phyloP scores from a whole-genome alignment of 2,797 vertebrate genomes.

The Acrocephalus scirpaceus region DNA sequence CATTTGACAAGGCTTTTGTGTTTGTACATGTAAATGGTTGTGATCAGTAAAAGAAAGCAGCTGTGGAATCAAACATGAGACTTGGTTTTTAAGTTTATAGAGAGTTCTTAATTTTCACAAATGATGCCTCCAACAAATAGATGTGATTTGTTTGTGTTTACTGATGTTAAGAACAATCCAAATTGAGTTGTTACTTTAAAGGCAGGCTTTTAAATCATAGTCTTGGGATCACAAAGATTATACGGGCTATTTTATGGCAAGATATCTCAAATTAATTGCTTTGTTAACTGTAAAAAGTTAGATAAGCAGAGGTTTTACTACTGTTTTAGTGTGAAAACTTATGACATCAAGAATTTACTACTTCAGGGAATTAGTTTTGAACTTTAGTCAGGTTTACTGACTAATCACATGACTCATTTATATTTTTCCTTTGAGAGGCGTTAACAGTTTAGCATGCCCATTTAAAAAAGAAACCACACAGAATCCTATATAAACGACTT shows the following conservation, averaged over 20 bases:
- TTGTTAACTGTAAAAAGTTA: background rate
- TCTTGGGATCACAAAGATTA: background rate
- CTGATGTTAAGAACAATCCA: background rate
- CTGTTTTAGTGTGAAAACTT: background rate
- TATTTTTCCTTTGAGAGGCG: background rate
- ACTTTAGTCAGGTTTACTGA: background rate
- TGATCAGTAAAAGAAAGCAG: background rate
- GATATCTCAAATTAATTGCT: background rate
- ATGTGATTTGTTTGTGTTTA: background rate
- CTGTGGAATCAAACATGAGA: background rate
- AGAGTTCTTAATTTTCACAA: background rate
- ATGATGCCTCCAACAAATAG: background rate
- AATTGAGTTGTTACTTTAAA: background rate
- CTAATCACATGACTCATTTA: background rate
- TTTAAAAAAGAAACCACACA: background rate
- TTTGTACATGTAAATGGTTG: background rate
- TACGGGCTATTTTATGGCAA: background rate
- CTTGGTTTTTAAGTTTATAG: background rate
- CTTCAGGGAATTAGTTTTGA: background rate
- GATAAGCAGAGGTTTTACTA: background rate
- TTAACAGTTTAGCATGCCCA: background rate
- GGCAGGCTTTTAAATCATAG: background rate
- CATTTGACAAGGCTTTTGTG: background rate
- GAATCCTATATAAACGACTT: background rate
- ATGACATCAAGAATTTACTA: background rate